Evolutionary conservation across 1,140 invertebrate genomes (phyloP).

Genomic region (Atta cephalotes): DNA sequence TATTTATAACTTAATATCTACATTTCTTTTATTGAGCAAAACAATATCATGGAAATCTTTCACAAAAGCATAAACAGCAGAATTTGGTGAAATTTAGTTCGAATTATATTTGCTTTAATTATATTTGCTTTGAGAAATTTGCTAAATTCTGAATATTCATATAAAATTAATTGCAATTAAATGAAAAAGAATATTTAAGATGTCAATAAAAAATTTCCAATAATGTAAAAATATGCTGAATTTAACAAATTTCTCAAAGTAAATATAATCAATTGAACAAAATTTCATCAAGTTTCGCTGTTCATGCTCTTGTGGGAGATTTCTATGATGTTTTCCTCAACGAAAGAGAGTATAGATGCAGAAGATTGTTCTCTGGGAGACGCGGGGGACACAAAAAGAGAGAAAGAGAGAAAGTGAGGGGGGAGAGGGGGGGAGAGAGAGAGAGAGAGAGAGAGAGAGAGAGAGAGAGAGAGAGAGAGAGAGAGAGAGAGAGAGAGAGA

Average conservation of each 20-base stretch:
- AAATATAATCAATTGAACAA: background rate
- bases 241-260: background rate
- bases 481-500: constrained; percentile 10
- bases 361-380: constrained; percentile 21
- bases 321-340: constrained; percentile 73
- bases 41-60: too few species aligned
- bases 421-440: background rate
- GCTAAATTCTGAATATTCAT: too few species aligned
- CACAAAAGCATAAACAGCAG: too few species aligned
- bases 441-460: background rate
- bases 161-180: background rate
- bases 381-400: background rate
- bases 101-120: too few species aligned
- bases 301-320: constrained; percentile 38
- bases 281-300: background rate
- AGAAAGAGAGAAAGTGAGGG: background rate
- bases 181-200: background rate
- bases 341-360: constrained; percentile 57
- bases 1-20: too few species aligned
- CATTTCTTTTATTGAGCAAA: too few species aligned
- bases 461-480: background rate
- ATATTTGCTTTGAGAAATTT: too few species aligned
- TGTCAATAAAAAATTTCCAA: background rate
- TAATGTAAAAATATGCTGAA: background rate
- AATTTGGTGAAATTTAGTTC: too few species aligned